Evolutionary conservation across 1,140 invertebrate genomes (phyloP).

Genomic region (Brachionus manjavacas): DNA sequence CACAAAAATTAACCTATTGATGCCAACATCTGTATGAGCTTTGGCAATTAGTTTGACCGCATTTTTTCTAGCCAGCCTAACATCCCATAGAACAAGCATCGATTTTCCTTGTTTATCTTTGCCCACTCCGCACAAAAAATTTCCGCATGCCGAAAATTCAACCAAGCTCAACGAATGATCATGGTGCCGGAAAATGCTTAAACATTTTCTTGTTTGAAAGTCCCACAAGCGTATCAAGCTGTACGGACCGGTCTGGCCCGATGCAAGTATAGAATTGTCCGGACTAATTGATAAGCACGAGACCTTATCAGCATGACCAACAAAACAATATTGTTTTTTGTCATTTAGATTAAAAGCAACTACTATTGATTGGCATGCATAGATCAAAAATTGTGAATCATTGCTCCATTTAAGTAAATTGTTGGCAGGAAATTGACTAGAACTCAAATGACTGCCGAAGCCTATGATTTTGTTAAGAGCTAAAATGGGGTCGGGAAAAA

Average conservation of each 20-base stretch:
- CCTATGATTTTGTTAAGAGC: constrained; percentile 54
- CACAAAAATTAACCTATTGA: constrained; percentile 51
- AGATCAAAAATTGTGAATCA: constrained; percentile 50
- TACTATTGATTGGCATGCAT: constrained; percentile 55
- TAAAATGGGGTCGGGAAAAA: constrained; percentile 56
- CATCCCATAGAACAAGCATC: constrained; percentile 56
- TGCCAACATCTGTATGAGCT: constrained; percentile 56
- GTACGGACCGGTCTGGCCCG: constrained; percentile 54
- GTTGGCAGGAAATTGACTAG: neutral
- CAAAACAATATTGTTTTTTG: constrained; percentile 55
- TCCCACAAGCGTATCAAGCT: constrained; percentile 56
- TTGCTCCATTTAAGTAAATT: constrained; percentile 50
- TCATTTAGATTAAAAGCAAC: constrained; percentile 52
- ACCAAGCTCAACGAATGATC: constrained; percentile 48
- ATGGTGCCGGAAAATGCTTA: constrained; percentile 53
- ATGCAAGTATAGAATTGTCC: constrained; percentile 50
- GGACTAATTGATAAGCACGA: constrained; percentile 48
- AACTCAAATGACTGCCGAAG: constrained; percentile 50
- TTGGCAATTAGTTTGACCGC: constrained; percentile 52
- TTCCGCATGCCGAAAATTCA: constrained; percentile 29
- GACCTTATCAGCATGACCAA: constrained; percentile 57
- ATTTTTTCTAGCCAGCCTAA: constrained; percentile 47
- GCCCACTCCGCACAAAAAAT: constrained; percentile 6
- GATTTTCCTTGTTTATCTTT: constrained; percentile 39
- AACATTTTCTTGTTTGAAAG: constrained; percentile 51